Evolutionary conservation across 2,797 vertebrate species (phyloP), one percentile per base, ranked within the genome.

Genomic region (Pantherophis alleghaniensis): DNA sequence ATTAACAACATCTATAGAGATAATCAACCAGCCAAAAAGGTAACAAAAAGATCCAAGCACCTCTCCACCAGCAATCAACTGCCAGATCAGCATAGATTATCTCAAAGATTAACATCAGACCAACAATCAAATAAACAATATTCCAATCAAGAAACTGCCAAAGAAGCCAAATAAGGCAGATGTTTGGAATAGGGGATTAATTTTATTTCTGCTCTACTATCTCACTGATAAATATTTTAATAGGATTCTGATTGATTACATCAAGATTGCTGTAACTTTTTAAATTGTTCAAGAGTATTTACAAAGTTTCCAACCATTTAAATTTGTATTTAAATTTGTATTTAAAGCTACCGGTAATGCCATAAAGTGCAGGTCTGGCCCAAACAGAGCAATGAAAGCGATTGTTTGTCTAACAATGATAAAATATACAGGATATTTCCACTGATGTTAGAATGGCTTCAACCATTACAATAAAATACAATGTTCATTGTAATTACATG

Each of bases 401-500:
- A 47, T 13, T 94, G 59, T 74, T 88, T 95, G 87, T 0, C 0
- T 91, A 92, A 91, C 60, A 86, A 95, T 91, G 90, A 91, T 94
- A 96, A 87, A 94, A 91, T 79, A 94, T 0, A 90, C 94, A 94
- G 95, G 92, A 94, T 93, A 96, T 95, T 96, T 96, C 96, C 96
- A 97, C 96, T 96, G 96, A 96, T 94, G 90, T 93, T 96, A 94
- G 96, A 95, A 94, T 0, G 90, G 93, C 93, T 89, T 96, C 91
- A 96, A 95, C 94, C 96, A 96, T 96, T 95, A 95, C 95, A 96
- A 96, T 96, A 96, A 93, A 92, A 94, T 92, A 92, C 91, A 96
- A 96, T 92, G 94, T 95, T 96, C 93, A 96, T 93, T 97, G 97
- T 97, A 97, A 96, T 96, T 96, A 95, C 96, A 95, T 96, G 95